Percentiles rank a stretch among this genome's conserved stretches.
Conservation (phyloP, 2,888 invertebrate genomes). For the Hemistola chrysoprasaria region DNA sequence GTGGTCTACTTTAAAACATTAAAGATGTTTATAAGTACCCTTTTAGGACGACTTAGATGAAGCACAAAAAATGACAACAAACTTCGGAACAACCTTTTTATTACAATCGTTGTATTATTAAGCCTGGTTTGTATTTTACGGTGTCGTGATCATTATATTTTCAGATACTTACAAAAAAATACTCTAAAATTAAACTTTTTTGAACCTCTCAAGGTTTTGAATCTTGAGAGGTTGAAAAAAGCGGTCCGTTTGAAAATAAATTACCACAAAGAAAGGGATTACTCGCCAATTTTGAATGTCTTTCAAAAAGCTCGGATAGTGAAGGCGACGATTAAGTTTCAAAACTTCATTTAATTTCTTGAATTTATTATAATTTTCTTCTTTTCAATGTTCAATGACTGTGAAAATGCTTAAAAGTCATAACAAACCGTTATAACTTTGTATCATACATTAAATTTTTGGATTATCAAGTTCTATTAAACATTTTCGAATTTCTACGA, state of each 20-base stretch:
- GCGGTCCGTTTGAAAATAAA: conserved; percentile 44
- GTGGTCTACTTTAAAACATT: conserved; percentile 7
- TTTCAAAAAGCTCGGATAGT: conserved; percentile 45
- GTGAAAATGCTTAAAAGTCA: conserved; percentile 32
- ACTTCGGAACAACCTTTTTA: conserved; percentile 10
- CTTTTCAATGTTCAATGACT: conserved; percentile 35
- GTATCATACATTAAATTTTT: conserved; percentile 1
- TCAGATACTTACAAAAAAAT: conserved; percentile 20
- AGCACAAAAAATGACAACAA: conserved; percentile 3
- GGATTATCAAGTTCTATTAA: too few species aligned
- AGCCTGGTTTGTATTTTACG: conserved; percentile 17
- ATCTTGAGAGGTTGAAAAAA: conserved; percentile 38
- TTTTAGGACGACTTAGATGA: conserved; percentile 21
- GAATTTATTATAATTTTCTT: conserved; percentile 44
- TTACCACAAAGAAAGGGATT: conserved; percentile 50
- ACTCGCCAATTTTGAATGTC: conserved; percentile 49
- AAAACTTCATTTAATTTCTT: conserved; percentile 47
- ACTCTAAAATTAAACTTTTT: conserved; percentile 43
- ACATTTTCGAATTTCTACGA: too few species aligned
- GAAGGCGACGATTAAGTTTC: conserved; percentile 45
- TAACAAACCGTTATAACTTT: conserved; percentile 21
- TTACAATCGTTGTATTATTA: conserved; percentile 9
- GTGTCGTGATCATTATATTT: conserved; percentile 18
- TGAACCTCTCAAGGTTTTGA: conserved; percentile 36
- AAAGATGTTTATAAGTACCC: conserved; percentile 7